These are phyloP conservation scores for Misgurnus mizolepis DNA, from an alignment of 2,113 vertebrate genomes.

Conservation along the genomic window DNA sequence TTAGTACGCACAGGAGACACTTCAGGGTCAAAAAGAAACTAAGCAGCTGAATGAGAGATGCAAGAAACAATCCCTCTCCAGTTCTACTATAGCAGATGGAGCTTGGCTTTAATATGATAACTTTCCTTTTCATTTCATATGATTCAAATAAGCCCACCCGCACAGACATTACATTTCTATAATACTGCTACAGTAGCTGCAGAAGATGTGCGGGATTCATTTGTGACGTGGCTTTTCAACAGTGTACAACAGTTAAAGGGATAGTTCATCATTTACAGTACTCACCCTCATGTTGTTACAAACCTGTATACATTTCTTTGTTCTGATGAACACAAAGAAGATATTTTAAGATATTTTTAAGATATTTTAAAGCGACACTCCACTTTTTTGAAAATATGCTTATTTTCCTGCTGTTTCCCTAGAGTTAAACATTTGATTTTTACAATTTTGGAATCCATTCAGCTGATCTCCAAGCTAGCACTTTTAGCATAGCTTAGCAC, in stretches of 20 bases:
- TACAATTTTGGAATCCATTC: too few species aligned
- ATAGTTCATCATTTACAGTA: neutral
- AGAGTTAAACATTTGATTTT: too few species aligned
- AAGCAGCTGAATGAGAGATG: constrained; percentile 32
- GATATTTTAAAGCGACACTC: too few species aligned
- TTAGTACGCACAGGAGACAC: neutral
- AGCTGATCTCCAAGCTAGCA: too few species aligned
- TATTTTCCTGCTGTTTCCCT: too few species aligned
- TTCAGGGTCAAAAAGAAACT: constrained; percentile 27
- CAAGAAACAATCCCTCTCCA: constrained; percentile 18
- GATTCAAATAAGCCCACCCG: constrained; percentile 4
- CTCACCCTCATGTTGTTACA: too few species aligned
- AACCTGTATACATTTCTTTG: too few species aligned
- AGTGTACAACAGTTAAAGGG: neutral
- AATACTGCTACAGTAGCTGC: neutral
- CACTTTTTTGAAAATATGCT: too few species aligned
- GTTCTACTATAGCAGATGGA: constrained; percentile 9
- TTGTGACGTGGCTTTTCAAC: constrained; percentile 4
- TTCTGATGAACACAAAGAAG: too few species aligned
- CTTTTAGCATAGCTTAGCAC: too few species aligned
- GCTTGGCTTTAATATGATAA: constrained; percentile 31
- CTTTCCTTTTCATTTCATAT: constrained; percentile 36
- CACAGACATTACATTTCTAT: constrained; percentile 17
- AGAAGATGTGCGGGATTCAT: constrained; percentile 14
- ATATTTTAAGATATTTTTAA: too few species aligned